Base-by-base conservation (phyloP, 2,113 vertebrate genomes). In the Equus quagga region DNA sequence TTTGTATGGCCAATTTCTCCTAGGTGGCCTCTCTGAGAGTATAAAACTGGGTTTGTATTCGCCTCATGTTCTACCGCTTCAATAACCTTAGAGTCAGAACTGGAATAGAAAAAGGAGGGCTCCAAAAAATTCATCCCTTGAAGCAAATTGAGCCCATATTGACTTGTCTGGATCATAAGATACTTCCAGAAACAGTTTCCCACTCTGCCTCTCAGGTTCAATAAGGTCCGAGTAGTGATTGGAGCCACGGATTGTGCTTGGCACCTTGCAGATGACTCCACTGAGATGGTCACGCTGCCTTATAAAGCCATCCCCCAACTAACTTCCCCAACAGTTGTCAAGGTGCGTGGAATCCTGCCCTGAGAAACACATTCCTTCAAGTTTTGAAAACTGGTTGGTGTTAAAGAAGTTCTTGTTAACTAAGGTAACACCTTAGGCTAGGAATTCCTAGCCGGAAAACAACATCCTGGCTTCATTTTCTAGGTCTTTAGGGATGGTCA, bases 61-160 rank as follows among this genome's bases (percentile, higher is more conserved):
- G 19, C 31, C 58, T 93, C 31, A 44, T 21, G 19, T 89, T 81
- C 17, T 82, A 91, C 23, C 33, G 89, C 44, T 89, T 95, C 33
- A 60, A 31, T 76, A 84, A 80, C 21, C 76, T 90, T 49, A 54
- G 10, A 65, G 17, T 89, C 44, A 80, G 64, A 70, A 81, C 33
- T 78, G 51, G 46, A 70, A 75, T 19, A 76, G n/a, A 56, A 70
- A 83, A 75, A 51, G 6, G 13, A 65, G 18, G 0, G 5, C 54
- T 92, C 26, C 72, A 17, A 70, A 65, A 69, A 60, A 64, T 75
- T 72, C 49, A 81, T 76, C 19, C 4, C 44, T 88, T 67, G 13
- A 89, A 93, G 44, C 41, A 58, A 97, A 80, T 7, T 89, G 54
- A 93, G 62, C 51, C 75, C 46, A 72, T 80, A 69, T 31, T 94